These are phyloP conservation scores for Halictus quadricinctus DNA, from an alignment of 2,888 invertebrate species.

Conservation along the genomic window DNA sequence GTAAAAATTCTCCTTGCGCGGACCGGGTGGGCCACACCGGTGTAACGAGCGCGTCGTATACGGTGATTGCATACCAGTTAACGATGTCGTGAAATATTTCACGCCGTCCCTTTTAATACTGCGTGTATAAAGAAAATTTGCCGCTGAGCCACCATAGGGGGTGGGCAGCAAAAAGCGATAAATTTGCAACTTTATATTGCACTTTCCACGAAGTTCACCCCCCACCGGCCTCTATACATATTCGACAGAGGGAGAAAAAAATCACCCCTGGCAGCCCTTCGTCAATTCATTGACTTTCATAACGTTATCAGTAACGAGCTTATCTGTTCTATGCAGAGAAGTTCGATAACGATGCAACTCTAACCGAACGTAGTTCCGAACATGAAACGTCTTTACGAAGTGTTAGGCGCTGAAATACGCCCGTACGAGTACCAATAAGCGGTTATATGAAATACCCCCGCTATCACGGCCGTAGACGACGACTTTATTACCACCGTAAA, in stretches of 20 bases:
- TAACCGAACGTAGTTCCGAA: slow-evolving; percentile 12
- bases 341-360: slow-evolving; percentile 36
- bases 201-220: slow-evolving; percentile 12
- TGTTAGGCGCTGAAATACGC: slow-evolving; percentile 42
- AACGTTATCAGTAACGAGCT: slow-evolving; percentile 35
- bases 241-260: slow-evolving; percentile 25
- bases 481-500: slow-evolving; percentile 51
- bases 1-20: neutral
- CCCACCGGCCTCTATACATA: slow-evolving; percentile 15
- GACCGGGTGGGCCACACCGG: neutral
- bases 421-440: slow-evolving; percentile 35
- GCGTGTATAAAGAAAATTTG: slow-evolving; percentile 20
- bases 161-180: neutral
- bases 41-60: neutral
- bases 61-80: slow-evolving; percentile 1
- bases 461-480: slow-evolving; percentile 25
- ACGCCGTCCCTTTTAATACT: slow-evolving; percentile 2
- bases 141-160: slow-evolving; percentile 3
- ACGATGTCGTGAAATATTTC: slow-evolving; percentile 18
- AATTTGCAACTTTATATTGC: slow-evolving; percentile 31
- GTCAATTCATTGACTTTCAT: slow-evolving; percentile 45
- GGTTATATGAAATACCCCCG: slow-evolving; percentile 30
- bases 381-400: slow-evolving; percentile 40
- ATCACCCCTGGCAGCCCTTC: slow-evolving; percentile 23
- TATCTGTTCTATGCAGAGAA: slow-evolving; percentile 24